Base-by-base conservation (phyloP, 2,888 invertebrate species). In the Drosophila koepferae region DNA sequence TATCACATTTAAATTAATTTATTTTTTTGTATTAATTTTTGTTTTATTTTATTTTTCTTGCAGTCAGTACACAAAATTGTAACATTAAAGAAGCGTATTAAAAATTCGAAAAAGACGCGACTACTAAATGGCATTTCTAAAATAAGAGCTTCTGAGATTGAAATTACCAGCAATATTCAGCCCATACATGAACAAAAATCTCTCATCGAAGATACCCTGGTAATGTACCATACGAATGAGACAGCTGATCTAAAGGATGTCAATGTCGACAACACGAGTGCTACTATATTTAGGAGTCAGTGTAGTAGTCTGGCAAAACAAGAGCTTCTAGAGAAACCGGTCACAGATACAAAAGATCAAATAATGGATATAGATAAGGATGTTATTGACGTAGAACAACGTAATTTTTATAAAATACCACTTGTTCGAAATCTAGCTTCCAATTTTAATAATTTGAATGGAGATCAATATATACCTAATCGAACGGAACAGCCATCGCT, bases 31-130 rank as follows among this genome's bases (percentile, higher is more conserved):
- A 18, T 20, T 5, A 10, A 23, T 7, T n/a, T 38, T 7, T 31
- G 20, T 65, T 28, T 28, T 28, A 28, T 28, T 28, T 28, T 28
- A 4, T 28, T 4, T 28, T 28, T 28, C 18, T 69, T 74, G 23
- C 59, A 77, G 73, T 68, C 70, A 31, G 38, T 34, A 2, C 49
- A 49, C 2, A 48, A 63, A 10, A 23, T 38, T 12, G 9, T 40
- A 10, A 31, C 49, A 10, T n/a, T 44, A 40, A 64, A 41, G 40
- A 70, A 62, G 18, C 62, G 66, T 9, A 54, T 18, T 1, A 72
- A 67, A 34, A 67, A 61, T 31, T 41, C 63, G 1, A 53, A 40
- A 0, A 75, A 66, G n/a, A 41, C 44, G 4, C 74, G 61, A 0
- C 36, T 55, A 16, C 34, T 62, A 3, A 71, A 71, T 38, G 63